A percentile compares a stretch with the other conserved stretches of the same genome.
phyloP scores from a whole-genome alignment of 2,113 vertebrate species.

The Gymnorhina tibicen region DNA sequence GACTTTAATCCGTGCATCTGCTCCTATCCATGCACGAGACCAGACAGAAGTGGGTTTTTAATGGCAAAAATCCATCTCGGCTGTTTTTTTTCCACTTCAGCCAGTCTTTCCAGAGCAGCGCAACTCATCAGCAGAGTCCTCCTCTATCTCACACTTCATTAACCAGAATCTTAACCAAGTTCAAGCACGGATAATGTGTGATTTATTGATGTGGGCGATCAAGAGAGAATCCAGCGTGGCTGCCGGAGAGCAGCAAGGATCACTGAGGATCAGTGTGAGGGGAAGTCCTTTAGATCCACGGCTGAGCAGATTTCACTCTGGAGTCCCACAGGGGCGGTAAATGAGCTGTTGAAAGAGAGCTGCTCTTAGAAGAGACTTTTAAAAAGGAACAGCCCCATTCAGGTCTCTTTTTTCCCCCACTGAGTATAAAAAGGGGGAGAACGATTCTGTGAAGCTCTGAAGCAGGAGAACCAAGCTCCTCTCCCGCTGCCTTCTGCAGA shows the following conservation, averaged over 20 bases:
- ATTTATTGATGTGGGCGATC: neutral
- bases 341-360: neutral
- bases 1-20: neutral
- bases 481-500: fast-evolving
- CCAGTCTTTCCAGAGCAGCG: neutral
- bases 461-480: neutral
- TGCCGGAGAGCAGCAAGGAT: neutral
- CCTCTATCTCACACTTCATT: neutral
- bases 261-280: neutral
- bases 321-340: neutral
- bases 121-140: neutral
- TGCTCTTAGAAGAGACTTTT: neutral
- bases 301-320: neutral
- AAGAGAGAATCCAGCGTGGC: neutral
- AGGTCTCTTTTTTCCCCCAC: neutral
- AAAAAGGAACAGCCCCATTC: neutral
- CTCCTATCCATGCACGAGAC: neutral
- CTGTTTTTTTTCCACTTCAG: neutral
- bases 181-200: neutral
- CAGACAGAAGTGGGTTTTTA: neutral
- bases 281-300: neutral
- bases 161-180: neutral
- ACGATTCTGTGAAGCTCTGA: neutral
- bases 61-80: neutral
- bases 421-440: neutral